Base-by-base conservation (phyloP, 2,888 invertebrate species). In the Scaptomyza tumidula region DNA sequence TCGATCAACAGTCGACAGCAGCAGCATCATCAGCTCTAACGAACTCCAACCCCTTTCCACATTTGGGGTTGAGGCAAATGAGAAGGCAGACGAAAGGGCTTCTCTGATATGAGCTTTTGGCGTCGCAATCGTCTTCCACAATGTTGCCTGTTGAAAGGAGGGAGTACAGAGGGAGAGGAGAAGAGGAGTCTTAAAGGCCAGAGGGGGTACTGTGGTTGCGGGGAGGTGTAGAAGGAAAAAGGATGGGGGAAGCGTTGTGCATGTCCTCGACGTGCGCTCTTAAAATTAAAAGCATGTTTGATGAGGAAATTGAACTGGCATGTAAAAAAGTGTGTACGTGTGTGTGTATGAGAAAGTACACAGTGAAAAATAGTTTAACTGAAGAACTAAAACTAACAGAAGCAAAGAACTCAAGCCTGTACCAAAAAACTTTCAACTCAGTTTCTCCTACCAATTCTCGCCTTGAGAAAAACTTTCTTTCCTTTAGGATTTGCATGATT, bases 21-120 rank as follows among this genome's bases (percentile, higher is more conserved):
- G 37, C 60, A 41, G 88, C 67, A 41, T 10, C 39, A 61, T 58
- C 73, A 78, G 79, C 75, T 88, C 75, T 88, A 89, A 89, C 86
- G 89, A 86, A 88, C 90, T 91, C 77, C 88, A 90, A 91, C 90
- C 90, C 90, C 88, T 90, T 90, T 80, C 74, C 68, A 62, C 7
- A 9, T 3, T 39, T 14, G 10, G 44, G 43, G 33, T 9, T 39
- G 52, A 43, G 52, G 52, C 69, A 84, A 83, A 86, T 80, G 84
- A 80, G 85, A 66, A 68, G 55, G 63, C 78, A 74, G 69, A 54
- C 71, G 72, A 80, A 81, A 71, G 71, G 78, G 86, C 71, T 77
- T 83, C 41, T 16, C 75, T 78, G 75, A 75, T 78, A 78, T 75
- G 75, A 75, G 75, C 75, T 79, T 69, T 69, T 59, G 70, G 58